Percentiles rank a stretch among this genome's conserved stretches.
Evolutionary conservation across 2,888 invertebrate species (phyloP).

Genomic region (Monopis laevigella): DNA sequence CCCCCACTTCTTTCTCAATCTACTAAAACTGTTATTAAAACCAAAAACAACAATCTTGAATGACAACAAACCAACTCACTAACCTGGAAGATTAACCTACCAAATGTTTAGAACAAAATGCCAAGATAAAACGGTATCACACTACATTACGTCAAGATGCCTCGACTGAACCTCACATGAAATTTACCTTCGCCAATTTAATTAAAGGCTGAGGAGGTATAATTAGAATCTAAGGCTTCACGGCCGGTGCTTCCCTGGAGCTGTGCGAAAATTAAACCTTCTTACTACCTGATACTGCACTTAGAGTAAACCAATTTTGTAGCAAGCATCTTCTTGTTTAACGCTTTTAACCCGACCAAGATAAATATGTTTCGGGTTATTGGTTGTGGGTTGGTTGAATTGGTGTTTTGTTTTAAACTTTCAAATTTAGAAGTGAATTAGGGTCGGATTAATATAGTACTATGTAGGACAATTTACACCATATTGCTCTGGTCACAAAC

Average conservation of each 20-base stretch:
- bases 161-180: conserved; percentile 10
- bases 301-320: conserved; percentile 10
- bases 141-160: conserved; percentile 7
- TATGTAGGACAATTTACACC: too few relatives aligned
- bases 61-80: too few relatives aligned
- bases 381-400: too few relatives aligned
- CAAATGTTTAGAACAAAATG: conserved; percentile 1
- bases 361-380: not conserved
- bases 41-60: not conserved
- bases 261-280: conserved; percentile 23
- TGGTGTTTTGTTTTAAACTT: too few relatives aligned
- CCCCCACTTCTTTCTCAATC: not conserved
- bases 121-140: conserved; percentile 5
- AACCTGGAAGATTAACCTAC: too few relatives aligned
- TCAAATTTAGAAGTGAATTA: too few relatives aligned
- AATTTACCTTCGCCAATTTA: conserved; percentile 24
- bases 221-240: conserved; percentile 22
- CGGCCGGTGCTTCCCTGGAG: conserved; percentile 15
- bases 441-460: too few relatives aligned
- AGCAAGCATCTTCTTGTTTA: not conserved
- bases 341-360: not conserved
- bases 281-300: conserved; percentile 8
- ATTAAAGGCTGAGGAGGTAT: conserved; percentile 24
- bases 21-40: not conserved
- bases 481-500: too few relatives aligned